These are phyloP conservation scores for Spondyliosoma cantharus DNA, from an alignment of 2,797 vertebrate genomes.

Conservation along the genomic window DNA sequence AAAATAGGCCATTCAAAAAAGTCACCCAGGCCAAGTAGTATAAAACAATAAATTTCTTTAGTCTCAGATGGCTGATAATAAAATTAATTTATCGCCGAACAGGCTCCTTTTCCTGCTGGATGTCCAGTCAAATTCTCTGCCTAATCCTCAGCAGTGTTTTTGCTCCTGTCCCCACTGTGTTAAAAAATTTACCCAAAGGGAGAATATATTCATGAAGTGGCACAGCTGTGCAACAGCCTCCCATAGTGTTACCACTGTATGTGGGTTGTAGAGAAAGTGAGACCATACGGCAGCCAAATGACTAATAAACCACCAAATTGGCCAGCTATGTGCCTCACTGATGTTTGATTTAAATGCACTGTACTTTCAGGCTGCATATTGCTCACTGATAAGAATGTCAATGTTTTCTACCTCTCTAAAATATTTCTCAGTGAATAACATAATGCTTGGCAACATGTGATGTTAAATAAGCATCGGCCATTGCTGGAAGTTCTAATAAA, in stretches of 20 bases:
- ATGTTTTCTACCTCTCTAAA: neutral
- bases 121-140: conserved; percentile 41
- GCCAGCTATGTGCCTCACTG: conserved; percentile 13
- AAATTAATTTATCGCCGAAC: conserved; percentile 54
- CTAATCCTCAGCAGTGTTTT: conserved; percentile 47
- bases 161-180: conserved; percentile 48
- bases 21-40: conserved; percentile 29
- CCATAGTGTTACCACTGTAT: conserved; percentile 29
- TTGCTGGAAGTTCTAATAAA: conserved; percentile 42
- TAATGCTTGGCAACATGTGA: neutral
- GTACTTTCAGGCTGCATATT: neutral
- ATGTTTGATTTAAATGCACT: conserved; percentile 26
- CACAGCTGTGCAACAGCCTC: conserved; percentile 47
- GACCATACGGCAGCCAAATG: conserved; percentile 41
- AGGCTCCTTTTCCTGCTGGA: conserved; percentile 29
- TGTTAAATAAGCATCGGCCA: conserved; percentile 9
- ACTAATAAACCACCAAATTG: conserved; percentile 42
- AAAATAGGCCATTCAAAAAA: conserved; percentile 33
- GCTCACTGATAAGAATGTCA: conserved; percentile 8
- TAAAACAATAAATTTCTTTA: conserved; percentile 49
- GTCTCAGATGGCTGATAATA: conserved; percentile 52
- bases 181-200: conserved; percentile 56
- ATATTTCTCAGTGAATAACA: conserved; percentile 18
- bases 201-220: conserved; percentile 43
- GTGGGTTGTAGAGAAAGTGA: conserved; percentile 34